Evolutionary conservation across 2,888 invertebrate genomes (phyloP).

Genomic region (Pocota personata): DNA sequence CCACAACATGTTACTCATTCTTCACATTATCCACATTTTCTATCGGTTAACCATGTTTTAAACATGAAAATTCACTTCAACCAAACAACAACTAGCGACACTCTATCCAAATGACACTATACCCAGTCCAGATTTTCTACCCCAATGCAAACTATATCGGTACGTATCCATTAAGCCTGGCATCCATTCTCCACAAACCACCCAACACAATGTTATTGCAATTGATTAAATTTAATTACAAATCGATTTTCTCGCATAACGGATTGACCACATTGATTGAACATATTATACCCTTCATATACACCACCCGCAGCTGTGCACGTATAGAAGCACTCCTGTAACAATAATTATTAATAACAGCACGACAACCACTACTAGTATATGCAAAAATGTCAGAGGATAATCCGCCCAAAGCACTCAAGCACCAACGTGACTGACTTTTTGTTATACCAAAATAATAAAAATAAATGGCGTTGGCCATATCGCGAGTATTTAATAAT

Average conservation of each 20-base stretch:
- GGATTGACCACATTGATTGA: conserved; percentile 71
- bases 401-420: conserved; percentile 60
- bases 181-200: neutral
- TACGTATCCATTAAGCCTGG: neutral
- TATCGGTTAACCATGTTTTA: conserved; percentile 52
- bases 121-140: neutral
- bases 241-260: conserved; percentile 73
- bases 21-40: neutral
- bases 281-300: conserved; percentile 57
- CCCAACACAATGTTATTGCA: conserved; percentile 50
- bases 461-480: conserved; percentile 47
- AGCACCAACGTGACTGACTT: conserved; percentile 37
- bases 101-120: conserved; percentile 8
- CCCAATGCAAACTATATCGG: neutral
- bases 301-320: neutral
- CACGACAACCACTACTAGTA: conserved; percentile 48
- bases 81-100: neutral
- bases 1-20: neutral
- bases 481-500: conserved; percentile 62
- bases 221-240: conserved; percentile 74
- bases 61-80: conserved; percentile 55
- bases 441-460: conserved; percentile 41
- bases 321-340: conserved; percentile 43
- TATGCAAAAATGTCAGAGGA: conserved; percentile 31
- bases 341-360: conserved; percentile 70